Evolutionary conservation across 2,888 invertebrate genomes (phyloP).

Genomic region (Salpingus planirostris): DNA sequence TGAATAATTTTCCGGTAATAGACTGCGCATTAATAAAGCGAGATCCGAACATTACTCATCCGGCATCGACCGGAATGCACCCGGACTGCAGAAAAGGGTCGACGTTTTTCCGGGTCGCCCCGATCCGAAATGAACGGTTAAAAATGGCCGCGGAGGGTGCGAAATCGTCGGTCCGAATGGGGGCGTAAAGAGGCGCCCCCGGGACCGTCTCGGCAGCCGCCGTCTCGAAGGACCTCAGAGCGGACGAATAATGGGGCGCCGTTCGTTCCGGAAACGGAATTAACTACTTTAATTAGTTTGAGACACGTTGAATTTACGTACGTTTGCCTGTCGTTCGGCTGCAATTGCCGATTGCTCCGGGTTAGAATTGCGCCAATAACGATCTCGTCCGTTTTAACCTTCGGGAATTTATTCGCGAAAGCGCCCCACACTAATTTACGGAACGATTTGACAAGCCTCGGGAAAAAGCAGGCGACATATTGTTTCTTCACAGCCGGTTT

Average conservation of each 20-base stretch:
- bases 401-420: slow-evolving; percentile 29
- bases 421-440: slow-evolving; percentile 22
- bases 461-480: slow-evolving; percentile 14
- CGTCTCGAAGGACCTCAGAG: slow-evolving; percentile 27
- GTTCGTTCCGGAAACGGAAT: slow-evolving; percentile 42
- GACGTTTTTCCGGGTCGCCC: no score
- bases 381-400: slow-evolving; percentile 32
- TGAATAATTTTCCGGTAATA: no score
- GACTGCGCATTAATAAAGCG: no score
- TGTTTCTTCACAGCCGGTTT: slow-evolving; percentile 4
- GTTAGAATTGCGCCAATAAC: slow-evolving; percentile 33
- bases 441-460: slow-evolving; percentile 21
- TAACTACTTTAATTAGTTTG: slow-evolving; percentile 45
- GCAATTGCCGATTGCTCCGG: slow-evolving; percentile 33
- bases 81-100: no score
- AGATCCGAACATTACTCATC: no score
- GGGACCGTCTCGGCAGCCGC: slow-evolving; percentile 24
- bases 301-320: slow-evolving; percentile 43
- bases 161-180: no score
- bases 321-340: slow-evolving; percentile 35
- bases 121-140: no score
- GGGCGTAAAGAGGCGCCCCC: no score
- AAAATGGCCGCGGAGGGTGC: no score
- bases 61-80: no score
- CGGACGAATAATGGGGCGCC: slow-evolving; percentile 39